Conservation (phyloP, 2,888 invertebrate genomes). For the Aromia moschata region DNA sequence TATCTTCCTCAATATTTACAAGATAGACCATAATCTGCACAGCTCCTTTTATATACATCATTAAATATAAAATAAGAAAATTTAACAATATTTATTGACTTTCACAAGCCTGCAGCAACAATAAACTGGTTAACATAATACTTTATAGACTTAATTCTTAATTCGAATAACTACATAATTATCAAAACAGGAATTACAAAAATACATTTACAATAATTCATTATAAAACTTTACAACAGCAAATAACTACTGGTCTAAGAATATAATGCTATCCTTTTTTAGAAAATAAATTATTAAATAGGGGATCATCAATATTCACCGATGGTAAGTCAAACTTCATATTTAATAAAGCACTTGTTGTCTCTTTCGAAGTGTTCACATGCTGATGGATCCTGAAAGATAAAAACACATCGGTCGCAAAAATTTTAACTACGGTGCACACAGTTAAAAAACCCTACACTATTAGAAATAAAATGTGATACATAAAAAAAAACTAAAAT, state of each 20-base stretch:
- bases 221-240: too few species aligned
- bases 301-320: conserved; percentile 24
- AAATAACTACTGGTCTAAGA: background rate
- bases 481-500: too few species aligned
- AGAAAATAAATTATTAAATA: conserved; percentile 23
- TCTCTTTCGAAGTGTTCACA: conserved; percentile 14
- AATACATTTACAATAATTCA: background rate
- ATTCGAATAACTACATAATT: too few species aligned
- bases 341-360: conserved; percentile 32
- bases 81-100: background rate
- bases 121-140: background rate
- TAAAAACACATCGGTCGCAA: too few species aligned
- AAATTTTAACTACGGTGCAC: too few species aligned
- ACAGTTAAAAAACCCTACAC: too few species aligned
- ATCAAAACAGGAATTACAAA: background rate
- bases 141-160: too few species aligned
- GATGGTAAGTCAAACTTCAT: conserved; percentile 30
- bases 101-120: background rate
- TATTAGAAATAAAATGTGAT: too few species aligned
- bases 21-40: too few species aligned
- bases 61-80: background rate
- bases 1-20: too few species aligned
- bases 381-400: conserved; percentile 29
- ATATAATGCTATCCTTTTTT: conserved; percentile 1
- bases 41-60: too few species aligned